phyloP scores from a whole-genome alignment of 2,888 invertebrate species.

The Lochmaea crataegi region DNA sequence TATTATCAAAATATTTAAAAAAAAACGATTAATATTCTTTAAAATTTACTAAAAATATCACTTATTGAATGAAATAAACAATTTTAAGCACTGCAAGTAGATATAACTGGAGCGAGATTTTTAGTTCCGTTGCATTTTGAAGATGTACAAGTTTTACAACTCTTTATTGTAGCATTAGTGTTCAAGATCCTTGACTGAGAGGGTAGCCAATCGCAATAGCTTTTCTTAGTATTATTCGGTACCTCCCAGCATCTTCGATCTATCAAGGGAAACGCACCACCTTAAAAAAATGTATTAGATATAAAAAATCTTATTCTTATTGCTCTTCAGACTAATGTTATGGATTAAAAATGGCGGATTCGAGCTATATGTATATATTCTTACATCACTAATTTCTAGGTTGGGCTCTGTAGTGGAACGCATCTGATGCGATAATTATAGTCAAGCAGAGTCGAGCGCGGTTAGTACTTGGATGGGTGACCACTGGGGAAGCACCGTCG shows the following conservation, averaged over 20 bases:
- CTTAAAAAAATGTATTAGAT: slow-evolving; percentile 30
- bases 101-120: slow-evolving; percentile 5
- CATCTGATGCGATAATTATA: no score
- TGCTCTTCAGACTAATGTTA: no score
- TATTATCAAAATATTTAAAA: no score
- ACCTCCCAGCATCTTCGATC: slow-evolving; percentile 41
- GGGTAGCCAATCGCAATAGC: slow-evolving; percentile 38
- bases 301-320: neutral
- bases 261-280: slow-evolving; percentile 36
- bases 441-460: no score
- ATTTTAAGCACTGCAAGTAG: neutral
- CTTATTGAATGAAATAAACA: neutral
- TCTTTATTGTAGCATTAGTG: slow-evolving; percentile 16
- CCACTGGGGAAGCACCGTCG: no score
- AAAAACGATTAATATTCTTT: no score
- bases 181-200: slow-evolving; percentile 10
- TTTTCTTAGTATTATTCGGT: slow-evolving; percentile 25
- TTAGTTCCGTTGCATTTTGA: slow-evolving; percentile 37
- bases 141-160: slow-evolving; percentile 34
- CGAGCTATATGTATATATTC: no score
- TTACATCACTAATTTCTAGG: no score
- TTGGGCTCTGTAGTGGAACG: no score
- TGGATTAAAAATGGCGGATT: no score
- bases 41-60: no score
- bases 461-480: no score